phyloP scores from a whole-genome alignment of 1,140 invertebrate species.

The Penaeus chinensis region DNA sequence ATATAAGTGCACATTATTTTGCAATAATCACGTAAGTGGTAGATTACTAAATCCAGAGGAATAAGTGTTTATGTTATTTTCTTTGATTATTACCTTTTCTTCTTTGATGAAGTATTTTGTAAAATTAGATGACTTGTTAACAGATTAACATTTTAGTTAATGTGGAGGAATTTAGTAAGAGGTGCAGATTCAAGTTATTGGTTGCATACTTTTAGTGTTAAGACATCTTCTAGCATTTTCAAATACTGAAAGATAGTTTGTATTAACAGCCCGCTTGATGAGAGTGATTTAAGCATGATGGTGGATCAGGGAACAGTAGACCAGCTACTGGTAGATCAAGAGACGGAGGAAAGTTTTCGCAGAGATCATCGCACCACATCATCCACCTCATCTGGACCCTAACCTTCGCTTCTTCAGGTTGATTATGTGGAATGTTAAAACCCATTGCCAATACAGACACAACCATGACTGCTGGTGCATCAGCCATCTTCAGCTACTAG shows the following conservation, averaged over 20 bases:
- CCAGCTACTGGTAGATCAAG: conserved; percentile 54
- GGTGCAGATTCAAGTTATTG: too few relatives aligned
- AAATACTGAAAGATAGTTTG: not conserved
- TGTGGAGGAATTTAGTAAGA: too few relatives aligned
- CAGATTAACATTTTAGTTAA: too few relatives aligned
- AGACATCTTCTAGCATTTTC: too few relatives aligned
- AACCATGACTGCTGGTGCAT: conserved; percentile 29
- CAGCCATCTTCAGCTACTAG: conserved; percentile 33
- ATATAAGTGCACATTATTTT: too few relatives aligned
- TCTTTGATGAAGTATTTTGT: too few relatives aligned
- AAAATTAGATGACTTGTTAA: too few relatives aligned
- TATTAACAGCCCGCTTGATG: conserved; percentile 49
- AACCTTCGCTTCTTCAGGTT: conserved; percentile 21
- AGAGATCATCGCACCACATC: conserved; percentile 49
- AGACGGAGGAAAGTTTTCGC: conserved; percentile 54
- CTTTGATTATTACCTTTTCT: too few relatives aligned
- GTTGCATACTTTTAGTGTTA: too few relatives aligned
- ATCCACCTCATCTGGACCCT: conserved; percentile 41
- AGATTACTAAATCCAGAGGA: too few relatives aligned
- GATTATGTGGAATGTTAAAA: not conserved
- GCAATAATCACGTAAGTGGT: too few relatives aligned
- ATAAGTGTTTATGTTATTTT: too few relatives aligned
- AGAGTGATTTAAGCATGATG: conserved; percentile 55
- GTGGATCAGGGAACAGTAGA: conserved; percentile 48
- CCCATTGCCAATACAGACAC: conserved; percentile 34